Conservation (phyloP, 2,888 invertebrate species). For the Hemithea aestivaria region DNA sequence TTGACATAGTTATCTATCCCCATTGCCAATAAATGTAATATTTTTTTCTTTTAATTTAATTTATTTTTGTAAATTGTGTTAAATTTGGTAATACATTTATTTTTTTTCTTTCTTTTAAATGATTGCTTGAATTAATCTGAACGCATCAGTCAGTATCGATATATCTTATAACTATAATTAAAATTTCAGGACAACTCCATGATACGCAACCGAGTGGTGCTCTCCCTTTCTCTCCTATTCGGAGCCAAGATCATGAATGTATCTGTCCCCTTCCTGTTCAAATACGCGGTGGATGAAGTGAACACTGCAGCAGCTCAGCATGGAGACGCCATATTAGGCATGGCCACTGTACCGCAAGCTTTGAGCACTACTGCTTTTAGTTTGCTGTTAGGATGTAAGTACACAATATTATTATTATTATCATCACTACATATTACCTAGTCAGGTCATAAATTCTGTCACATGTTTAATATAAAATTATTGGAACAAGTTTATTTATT, state of each 20-base stretch:
- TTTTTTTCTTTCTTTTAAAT: too few relatives aligned
- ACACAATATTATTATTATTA: constrained; percentile 2
- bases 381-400: constrained; percentile 92
- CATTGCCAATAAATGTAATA: too few relatives aligned
- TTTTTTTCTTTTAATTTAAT: too few relatives aligned
- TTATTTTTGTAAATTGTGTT: too few relatives aligned
- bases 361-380: constrained; percentile 88
- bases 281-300: constrained; percentile 93
- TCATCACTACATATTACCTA: not conserved
- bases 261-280: constrained; percentile 96
- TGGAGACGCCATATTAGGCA: constrained; percentile 80
- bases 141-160: too few relatives aligned
- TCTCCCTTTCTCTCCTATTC: constrained; percentile 88
- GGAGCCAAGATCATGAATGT: constrained; percentile 94
- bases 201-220: constrained; percentile 87
- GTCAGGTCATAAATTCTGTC: too few relatives aligned
- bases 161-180: not conserved
- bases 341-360: constrained; percentile 89
- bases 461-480: too few relatives aligned
- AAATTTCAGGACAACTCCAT: constrained; percentile 83
- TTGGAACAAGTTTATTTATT: too few relatives aligned
- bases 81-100: too few relatives aligned
- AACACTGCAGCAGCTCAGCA: constrained; percentile 77
- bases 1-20: too few relatives aligned
- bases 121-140: too few relatives aligned